A percentile compares a stretch with the other conserved stretches of the same genome.
These are phyloP conservation scores for Ellobium chinense DNA, from an alignment of 2,888 invertebrate species.

Conservation along the genomic window DNA sequence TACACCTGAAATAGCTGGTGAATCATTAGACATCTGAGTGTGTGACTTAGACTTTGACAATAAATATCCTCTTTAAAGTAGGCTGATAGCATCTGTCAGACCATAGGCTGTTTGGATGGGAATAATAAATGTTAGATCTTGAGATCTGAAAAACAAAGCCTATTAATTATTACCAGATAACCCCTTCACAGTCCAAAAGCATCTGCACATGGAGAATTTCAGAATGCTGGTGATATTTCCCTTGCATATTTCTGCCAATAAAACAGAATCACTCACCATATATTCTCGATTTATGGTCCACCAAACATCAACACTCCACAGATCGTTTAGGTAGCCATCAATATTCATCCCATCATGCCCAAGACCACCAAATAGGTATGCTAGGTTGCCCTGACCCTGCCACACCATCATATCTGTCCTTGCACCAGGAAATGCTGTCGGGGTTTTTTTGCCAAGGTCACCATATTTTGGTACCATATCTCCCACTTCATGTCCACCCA, in stretches of 20 bases:
- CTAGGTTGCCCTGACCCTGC: slow-evolving; percentile 34
- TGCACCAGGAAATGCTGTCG: slow-evolving; percentile 56
- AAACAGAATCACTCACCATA: slow-evolving; percentile 35
- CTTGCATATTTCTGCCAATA: no score
- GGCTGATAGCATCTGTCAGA: no score
- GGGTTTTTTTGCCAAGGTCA: slow-evolving; percentile 42
- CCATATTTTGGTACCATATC: slow-evolving; percentile 56
- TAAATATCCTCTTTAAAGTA: no score
- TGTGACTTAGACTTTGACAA: no score
- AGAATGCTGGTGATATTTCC: no score
- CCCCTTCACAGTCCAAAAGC: background rate
- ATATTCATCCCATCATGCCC: slow-evolving; percentile 61
- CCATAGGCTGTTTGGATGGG: no score
- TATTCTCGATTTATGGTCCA: slow-evolving; percentile 30
- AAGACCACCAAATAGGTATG: slow-evolving; percentile 64
- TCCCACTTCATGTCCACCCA: slow-evolving; percentile 60
- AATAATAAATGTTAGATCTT: no score
- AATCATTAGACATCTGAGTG: no score
- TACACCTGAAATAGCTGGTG: no score
- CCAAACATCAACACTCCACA: slow-evolving; percentile 62
- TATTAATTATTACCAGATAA: background rate
- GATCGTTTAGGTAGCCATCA: slow-evolving; percentile 64
- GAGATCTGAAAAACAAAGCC: background rate
- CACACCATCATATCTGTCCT: slow-evolving; percentile 59
- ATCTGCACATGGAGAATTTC: no score